phyloP scores from a whole-genome alignment of 2,888 invertebrate species.

The Acleris cristana region DNA sequence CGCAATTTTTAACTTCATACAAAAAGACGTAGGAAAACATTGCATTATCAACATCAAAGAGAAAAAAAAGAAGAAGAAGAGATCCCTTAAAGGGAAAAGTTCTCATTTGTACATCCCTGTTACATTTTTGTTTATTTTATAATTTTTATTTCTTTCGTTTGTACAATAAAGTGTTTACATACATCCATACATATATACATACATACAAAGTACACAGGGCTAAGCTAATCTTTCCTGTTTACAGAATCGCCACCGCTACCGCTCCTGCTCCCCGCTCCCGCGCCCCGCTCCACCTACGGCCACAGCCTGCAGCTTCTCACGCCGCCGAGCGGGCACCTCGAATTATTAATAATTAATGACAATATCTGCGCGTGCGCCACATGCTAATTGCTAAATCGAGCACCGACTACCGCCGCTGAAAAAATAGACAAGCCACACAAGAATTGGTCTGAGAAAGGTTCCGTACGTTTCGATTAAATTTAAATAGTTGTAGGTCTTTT shows the following conservation, averaged over 20 bases:
- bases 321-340: conserved; percentile 33
- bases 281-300: background rate
- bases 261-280: background rate
- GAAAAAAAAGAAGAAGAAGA: too few relatives aligned
- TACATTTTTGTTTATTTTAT: too few relatives aligned
- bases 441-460: background rate
- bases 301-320: conserved; percentile 13
- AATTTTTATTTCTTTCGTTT: too few relatives aligned
- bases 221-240: background rate
- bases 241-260: background rate
- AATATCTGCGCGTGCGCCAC: conserved; percentile 48
- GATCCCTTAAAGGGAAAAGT: too few relatives aligned
- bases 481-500: too few relatives aligned
- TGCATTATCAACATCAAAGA: too few relatives aligned
- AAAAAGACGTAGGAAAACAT: too few relatives aligned
- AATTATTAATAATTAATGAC: conserved; percentile 38
- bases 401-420: conserved; percentile 19
- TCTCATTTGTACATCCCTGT: too few relatives aligned
- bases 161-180: too few relatives aligned
- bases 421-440: conserved; percentile 12
- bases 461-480: conserved; percentile 4
- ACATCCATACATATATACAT: too few relatives aligned
- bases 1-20: too few relatives aligned
- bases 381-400: conserved; percentile 50
- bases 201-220: too few relatives aligned